A percentile compares a stretch with the other conserved stretches of the same genome.
phyloP scores from a whole-genome alignment of 2,888 invertebrate species.

The Xestoiulus laeticollis region DNA sequence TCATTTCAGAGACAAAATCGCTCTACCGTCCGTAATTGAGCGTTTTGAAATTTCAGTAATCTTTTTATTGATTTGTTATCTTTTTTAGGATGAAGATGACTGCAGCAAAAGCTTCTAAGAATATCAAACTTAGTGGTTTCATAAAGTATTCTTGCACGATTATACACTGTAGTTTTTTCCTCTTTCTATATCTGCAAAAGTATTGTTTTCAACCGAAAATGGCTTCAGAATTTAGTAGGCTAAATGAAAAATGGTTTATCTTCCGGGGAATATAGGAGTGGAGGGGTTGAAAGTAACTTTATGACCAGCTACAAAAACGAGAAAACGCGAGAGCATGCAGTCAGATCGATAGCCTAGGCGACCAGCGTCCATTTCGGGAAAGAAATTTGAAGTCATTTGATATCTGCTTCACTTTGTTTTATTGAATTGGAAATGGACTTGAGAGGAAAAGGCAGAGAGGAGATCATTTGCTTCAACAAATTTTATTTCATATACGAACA shows the following conservation, averaged over 20 bases:
- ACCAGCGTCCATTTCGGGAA: neutral
- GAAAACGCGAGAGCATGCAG: neutral
- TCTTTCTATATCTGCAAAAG: neutral
- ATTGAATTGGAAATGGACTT: conserved; percentile 23
- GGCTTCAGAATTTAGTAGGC: neutral
- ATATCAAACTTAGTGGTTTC: neutral
- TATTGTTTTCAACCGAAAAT: neutral
- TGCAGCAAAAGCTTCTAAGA: neutral
- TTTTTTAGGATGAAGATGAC: neutral
- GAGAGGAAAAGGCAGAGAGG: neutral
- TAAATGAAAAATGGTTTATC: neutral
- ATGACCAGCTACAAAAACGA: neutral
- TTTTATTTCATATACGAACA: neutral
- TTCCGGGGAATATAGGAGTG: neutral
- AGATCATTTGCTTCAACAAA: conserved; percentile 21
- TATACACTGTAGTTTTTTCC: neutral
- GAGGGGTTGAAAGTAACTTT: neutral
- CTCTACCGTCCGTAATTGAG: neutral
- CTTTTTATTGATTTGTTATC: neutral
- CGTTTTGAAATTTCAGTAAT: neutral
- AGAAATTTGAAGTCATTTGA: neutral
- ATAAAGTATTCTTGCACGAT: neutral
- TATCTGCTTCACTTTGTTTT: conserved; percentile 21
- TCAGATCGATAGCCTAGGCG: neutral
- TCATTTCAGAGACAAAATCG: neutral